Conservation (phyloP, 2,888 invertebrate genomes). For the Dynastes hyllus region DNA sequence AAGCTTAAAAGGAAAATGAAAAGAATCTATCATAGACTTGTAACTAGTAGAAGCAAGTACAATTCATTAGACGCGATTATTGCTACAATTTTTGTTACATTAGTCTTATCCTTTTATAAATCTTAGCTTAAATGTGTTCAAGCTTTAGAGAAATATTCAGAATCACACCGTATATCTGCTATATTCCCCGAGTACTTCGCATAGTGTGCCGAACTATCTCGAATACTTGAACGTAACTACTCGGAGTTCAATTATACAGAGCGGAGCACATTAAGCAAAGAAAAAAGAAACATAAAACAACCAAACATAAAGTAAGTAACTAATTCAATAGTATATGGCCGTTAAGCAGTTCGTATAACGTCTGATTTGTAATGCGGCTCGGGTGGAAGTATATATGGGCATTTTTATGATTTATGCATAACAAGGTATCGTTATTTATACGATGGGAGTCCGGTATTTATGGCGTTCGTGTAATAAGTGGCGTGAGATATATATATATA, state of each 20-base stretch:
- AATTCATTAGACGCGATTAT: no score
- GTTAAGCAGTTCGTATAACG: neutral
- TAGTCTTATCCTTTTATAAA: no score
- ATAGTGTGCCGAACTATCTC: slow-evolving; percentile 29
- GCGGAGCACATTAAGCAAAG: neutral
- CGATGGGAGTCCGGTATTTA: neutral
- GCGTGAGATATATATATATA: neutral
- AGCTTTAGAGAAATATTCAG: no score
- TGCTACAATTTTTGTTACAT: no score
- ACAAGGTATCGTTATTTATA: slow-evolving; percentile 27
- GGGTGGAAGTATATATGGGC: slow-evolving; percentile 15
- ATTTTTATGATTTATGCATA: slow-evolving; percentile 36
- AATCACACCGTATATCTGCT: no score
- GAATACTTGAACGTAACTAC: slow-evolving; percentile 27
- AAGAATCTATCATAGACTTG: no score
- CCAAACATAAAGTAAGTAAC: slow-evolving; percentile 26
- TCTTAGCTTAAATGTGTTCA: no score
- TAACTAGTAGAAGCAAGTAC: no score
- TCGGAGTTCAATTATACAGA: slow-evolving; percentile 48
- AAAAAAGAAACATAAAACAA: slow-evolving; percentile 16
- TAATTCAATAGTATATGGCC: slow-evolving; percentile 42
- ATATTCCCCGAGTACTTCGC: slow-evolving; percentile 33
- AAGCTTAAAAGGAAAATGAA: no score
- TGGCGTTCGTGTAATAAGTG: neutral
- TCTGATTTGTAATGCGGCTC: slow-evolving; percentile 35